Evolutionary conservation across 2,113 vertebrate genomes (phyloP).

Genomic region (Stigmatopora argus): DNA sequence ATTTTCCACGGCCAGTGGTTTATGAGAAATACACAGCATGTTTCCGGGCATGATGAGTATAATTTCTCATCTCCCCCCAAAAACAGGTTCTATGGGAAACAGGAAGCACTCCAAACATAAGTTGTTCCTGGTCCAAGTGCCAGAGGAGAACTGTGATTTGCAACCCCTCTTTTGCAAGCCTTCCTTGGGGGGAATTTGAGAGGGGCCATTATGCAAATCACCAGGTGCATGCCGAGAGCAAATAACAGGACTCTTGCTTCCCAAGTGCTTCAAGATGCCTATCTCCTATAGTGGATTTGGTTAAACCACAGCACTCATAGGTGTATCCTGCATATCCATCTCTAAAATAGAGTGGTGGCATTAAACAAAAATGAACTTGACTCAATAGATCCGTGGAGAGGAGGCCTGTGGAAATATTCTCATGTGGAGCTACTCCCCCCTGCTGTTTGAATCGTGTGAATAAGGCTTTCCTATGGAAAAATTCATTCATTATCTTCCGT

Average conservation of each 20-base stretch:
- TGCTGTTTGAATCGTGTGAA: constrained; percentile 35
- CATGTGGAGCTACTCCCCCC: constrained; percentile 45
- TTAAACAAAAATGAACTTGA: constrained; percentile 17
- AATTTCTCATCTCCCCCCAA: not conserved
- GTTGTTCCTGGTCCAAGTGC: constrained; percentile 31
- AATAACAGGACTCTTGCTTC: constrained; percentile 52
- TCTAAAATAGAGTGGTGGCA: not conserved
- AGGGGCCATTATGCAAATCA: constrained; percentile 72
- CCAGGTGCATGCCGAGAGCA: constrained; percentile 66
- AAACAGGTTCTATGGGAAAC: constrained; percentile 30
- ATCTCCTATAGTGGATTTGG: constrained; percentile 39
- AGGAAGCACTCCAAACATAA: constrained; percentile 30
- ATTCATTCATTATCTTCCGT: no score
- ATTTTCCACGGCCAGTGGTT: not conserved
- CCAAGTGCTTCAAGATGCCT: constrained; percentile 71
- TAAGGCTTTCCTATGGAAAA: no score
- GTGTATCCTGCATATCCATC: constrained; percentile 18
- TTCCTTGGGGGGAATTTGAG: constrained; percentile 63
- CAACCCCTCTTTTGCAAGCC: constrained; percentile 58
- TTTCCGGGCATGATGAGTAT: constrained; percentile 39
- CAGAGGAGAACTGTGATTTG: constrained; percentile 57
- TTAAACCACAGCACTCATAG: constrained; percentile 46
- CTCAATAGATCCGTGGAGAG: constrained; percentile 9
- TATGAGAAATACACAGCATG: constrained; percentile 22
- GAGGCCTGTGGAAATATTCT: not conserved